Evolutionary conservation across 2,888 invertebrate genomes (phyloP), one percentile per base, ranked within the genome.

Genomic region (Frankliniella intonsa): DNA sequence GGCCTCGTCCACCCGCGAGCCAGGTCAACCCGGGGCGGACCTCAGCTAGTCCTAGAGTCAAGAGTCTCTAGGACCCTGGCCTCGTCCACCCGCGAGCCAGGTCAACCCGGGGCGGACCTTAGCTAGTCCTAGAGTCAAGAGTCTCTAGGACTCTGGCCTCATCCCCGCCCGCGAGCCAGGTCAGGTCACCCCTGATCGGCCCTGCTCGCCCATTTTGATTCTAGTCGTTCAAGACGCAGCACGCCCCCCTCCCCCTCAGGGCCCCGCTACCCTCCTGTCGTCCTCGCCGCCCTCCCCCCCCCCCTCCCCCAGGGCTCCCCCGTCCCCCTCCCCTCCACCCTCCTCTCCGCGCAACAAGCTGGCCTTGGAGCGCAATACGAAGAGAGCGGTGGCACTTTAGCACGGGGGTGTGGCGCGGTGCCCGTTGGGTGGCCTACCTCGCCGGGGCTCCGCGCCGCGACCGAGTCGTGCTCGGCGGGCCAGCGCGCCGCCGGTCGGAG

Each of bases 151-250:
- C 69, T 76, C 12, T 22, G 25, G 69, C 1, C 69, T 22, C n/a
- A 69, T 25, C 25, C 25, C 69, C 25, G 12, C 25, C 69, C 69
- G n/a, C 65, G n/a, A 65, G 22, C 55, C 55, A 55, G 55, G 55
- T 19, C 55, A 19, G 22, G 8, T 22, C 69, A 22, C 69, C 69
- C 69, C 69, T 55, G 17, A 22, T 12, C 25, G 25, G 12, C 25
- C 25, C 69, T 22, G 22, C 69, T 12, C 22, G 25, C 69, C 22
- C 25, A 12, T 76, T 25, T 76, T 25, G 22, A 76, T 76, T 76
- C 69, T 76, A 76, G 69, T 76, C 69, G 69, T 12, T 25, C 55
- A 76, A 76, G 69, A 25, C 69, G 69, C 69, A 12, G 69, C 9
- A 22, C 69, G 69, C 22, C 69, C 69, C 69, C 69, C 11, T n/a